phyloP scores from a whole-genome alignment of 1,140 invertebrate species.

The Liolophura sinensis region DNA sequence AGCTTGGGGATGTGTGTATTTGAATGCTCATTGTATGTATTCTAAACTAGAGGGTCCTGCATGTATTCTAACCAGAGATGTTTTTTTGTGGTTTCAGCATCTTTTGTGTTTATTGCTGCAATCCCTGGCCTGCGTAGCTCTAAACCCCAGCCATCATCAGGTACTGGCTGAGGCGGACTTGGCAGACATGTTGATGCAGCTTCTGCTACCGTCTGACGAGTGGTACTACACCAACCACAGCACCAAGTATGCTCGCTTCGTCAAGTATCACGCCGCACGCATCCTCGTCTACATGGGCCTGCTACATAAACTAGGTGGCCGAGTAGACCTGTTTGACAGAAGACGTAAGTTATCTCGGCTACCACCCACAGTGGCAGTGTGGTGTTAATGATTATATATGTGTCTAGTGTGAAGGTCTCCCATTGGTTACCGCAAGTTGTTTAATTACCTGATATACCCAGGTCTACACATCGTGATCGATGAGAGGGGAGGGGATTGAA shows the following conservation, averaged over 20 bases:
- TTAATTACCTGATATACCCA: too few species aligned
- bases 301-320: constrained; percentile 61
- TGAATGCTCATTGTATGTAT: too few species aligned
- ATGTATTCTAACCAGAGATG: background rate
- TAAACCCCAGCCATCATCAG: constrained; percentile 65
- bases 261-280: constrained; percentile 73
- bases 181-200: constrained; percentile 69
- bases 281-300: constrained; percentile 69
- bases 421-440: too few species aligned
- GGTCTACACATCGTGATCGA: too few species aligned
- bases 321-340: constrained; percentile 64
- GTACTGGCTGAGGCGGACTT: constrained; percentile 67
- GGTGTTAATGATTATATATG: too few species aligned
- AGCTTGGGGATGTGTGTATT: too few species aligned
- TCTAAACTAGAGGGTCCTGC: background rate
- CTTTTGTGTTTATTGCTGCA: constrained; percentile 72
- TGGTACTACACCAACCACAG: constrained; percentile 78
- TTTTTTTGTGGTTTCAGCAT: constrained; percentile 61
- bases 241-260: constrained; percentile 72
- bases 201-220: constrained; percentile 73
- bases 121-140: constrained; percentile 68
- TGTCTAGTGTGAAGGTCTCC: too few species aligned
- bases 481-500: too few species aligned
- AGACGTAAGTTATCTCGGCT: constrained; percentile 32
- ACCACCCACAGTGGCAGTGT: background rate